Percentiles rank a stretch among this genome's conserved stretches.
phyloP scores from a whole-genome alignment of 2,113 vertebrate species.

The Heterochromis multidens region DNA sequence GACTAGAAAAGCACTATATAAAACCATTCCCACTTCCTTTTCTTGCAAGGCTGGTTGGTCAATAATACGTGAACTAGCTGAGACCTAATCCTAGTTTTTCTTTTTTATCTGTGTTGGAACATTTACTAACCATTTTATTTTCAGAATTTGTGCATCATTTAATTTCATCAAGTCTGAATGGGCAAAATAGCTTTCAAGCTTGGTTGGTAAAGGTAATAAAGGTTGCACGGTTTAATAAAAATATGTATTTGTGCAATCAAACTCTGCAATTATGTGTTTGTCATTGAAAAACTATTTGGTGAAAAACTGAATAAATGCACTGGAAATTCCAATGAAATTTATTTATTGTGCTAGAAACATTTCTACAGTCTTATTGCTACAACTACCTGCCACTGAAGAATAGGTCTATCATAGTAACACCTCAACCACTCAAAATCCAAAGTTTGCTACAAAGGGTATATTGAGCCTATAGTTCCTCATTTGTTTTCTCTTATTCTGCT shows the following conservation, averaged over 20 bases:
- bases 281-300: neutral
- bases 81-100: neutral
- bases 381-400: neutral
- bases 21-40: neutral
- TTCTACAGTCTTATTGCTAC: neutral
- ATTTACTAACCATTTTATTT: neutral
- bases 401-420: constrained; percentile 3
- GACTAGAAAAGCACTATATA: neutral
- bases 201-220: neutral
- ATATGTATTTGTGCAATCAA: neutral
- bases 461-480: constrained; percentile 29
- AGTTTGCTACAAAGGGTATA: constrained; percentile 29
- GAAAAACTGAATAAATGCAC: neutral
- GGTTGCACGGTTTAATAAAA: neutral
- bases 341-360: neutral
- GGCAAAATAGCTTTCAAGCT: neutral
- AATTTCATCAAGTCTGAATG: neutral
- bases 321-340: neutral
- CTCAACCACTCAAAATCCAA: constrained; percentile 23
- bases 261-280: neutral
- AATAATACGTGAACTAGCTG: neutral
- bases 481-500: constrained; percentile 27
- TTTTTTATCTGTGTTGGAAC: neutral
- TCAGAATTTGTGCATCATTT: neutral
- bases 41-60: neutral